These are phyloP conservation scores for Dryas iulia DNA, from an alignment of 1,140 invertebrate genomes.

Conservation along the genomic window DNA sequence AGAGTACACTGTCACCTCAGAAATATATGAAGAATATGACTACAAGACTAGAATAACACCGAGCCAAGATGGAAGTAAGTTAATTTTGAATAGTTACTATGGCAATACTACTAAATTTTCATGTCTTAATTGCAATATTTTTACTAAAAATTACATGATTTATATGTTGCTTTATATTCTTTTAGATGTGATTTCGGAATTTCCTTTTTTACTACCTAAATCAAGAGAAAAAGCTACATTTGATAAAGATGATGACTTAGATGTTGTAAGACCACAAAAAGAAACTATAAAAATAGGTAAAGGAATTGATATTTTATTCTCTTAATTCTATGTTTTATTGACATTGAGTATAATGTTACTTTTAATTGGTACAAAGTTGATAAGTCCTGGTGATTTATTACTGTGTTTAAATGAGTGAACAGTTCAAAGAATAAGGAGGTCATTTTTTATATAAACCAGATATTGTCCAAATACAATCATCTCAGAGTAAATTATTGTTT, in stretches of 20 bases:
- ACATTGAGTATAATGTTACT: too few species aligned
- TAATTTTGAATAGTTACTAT: neutral
- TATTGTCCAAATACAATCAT: too few species aligned
- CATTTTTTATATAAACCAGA: too few species aligned
- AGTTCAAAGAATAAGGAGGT: too few species aligned
- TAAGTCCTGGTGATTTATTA: too few species aligned
- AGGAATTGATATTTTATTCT: neutral
- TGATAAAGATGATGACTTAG: constrained; percentile 73
- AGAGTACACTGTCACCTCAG: constrained; percentile 72
- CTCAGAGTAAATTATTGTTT: too few species aligned
- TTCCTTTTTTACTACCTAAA: constrained; percentile 67
- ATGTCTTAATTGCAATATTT: too few species aligned
- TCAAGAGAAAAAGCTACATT: constrained; percentile 36
- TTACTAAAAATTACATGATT: neutral
- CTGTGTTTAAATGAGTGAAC: too few species aligned
- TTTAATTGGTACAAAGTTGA: too few species aligned
- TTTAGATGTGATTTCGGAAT: constrained; percentile 77
- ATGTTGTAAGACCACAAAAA: constrained; percentile 64
- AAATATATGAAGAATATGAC: constrained; percentile 77
- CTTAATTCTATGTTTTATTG: too few species aligned
- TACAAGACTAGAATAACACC: constrained; percentile 65
- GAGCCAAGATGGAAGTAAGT: constrained; percentile 69
- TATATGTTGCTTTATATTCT: constrained; percentile 26
- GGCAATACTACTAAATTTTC: too few species aligned
- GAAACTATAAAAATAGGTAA: constrained; percentile 73